phyloP scores from a whole-genome alignment of 2,797 vertebrate genomes.

The Danio tinwini region DNA sequence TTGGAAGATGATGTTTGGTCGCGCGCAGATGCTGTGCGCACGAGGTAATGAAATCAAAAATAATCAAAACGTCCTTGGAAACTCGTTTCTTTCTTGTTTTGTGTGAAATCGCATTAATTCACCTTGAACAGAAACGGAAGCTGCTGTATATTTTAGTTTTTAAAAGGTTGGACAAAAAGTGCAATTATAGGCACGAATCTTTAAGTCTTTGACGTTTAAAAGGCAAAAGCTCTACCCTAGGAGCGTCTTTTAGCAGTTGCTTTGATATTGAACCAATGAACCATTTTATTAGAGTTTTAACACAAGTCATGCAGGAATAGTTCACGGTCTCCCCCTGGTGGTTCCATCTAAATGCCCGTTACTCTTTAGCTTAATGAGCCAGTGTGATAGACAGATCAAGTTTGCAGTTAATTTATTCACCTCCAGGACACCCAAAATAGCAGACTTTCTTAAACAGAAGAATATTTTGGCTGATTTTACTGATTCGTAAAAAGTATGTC shows the following conservation, averaged over 20 bases:
- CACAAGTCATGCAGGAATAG: constrained; percentile 4
- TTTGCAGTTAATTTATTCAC: no score
- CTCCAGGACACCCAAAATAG: no score
- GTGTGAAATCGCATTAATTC: background rate
- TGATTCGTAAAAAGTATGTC: no score
- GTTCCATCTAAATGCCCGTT: background rate
- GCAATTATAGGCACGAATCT: no score
- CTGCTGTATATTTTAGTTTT: background rate
- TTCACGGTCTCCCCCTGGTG: constrained; percentile 33
- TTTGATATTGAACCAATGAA: background rate
- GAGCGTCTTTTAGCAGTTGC: background rate
- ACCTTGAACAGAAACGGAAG: background rate
- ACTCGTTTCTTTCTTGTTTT: background rate
- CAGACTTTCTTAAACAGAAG: no score
- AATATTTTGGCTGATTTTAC: no score
- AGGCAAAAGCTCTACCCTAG: background rate
- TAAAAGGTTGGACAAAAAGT: background rate
- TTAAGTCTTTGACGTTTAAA: background rate
- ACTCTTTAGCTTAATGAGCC: background rate
- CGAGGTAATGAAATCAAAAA: background rate
- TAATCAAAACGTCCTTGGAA: background rate
- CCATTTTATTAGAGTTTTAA: background rate
- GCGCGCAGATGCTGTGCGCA: background rate
- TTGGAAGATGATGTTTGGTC: background rate
- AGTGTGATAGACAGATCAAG: no score